Conservation (phyloP, 2,113 vertebrate species). For the Spea multiplicata region DNA sequence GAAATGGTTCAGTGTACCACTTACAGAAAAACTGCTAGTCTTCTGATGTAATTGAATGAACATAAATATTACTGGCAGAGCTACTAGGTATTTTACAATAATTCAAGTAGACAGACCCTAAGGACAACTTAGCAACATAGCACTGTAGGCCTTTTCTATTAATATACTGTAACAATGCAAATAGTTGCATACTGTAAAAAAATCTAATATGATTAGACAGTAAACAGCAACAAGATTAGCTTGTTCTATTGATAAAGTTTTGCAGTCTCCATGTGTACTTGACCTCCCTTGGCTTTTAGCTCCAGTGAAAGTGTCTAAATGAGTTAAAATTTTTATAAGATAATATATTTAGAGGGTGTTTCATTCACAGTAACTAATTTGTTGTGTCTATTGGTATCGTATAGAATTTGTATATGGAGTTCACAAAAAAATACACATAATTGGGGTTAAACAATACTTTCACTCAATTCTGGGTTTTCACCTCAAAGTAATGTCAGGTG, state of each 20-base stretch:
- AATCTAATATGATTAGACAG: constrained; percentile 24
- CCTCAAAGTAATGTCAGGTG: too few species aligned
- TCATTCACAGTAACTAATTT: too few species aligned
- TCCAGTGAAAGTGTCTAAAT: too few species aligned
- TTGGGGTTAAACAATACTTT: too few species aligned
- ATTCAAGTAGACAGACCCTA: constrained; percentile 35
- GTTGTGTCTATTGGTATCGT: too few species aligned
- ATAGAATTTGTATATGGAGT: too few species aligned
- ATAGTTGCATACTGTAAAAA: constrained; percentile 30
- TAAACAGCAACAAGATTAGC: not conserved
- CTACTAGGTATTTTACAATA: constrained; percentile 27
- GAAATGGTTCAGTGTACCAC: too few species aligned
- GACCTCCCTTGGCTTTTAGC: too few species aligned
- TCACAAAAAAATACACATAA: too few species aligned
- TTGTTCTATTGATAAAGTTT: constrained; percentile 1
- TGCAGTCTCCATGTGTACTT: not conserved
- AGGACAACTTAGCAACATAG: constrained; percentile 11
- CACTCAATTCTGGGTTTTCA: too few species aligned
- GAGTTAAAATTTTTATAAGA: too few species aligned
- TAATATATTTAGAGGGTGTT: too few species aligned
- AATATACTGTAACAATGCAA: constrained; percentile 42
- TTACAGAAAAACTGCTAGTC: not conserved
- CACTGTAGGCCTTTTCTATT: constrained; percentile 42
- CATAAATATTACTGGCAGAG: not conserved
- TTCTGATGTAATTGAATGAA: not conserved